Conservation (phyloP, 2,113 vertebrate species). For the Spermophilus dauricus region DNA sequence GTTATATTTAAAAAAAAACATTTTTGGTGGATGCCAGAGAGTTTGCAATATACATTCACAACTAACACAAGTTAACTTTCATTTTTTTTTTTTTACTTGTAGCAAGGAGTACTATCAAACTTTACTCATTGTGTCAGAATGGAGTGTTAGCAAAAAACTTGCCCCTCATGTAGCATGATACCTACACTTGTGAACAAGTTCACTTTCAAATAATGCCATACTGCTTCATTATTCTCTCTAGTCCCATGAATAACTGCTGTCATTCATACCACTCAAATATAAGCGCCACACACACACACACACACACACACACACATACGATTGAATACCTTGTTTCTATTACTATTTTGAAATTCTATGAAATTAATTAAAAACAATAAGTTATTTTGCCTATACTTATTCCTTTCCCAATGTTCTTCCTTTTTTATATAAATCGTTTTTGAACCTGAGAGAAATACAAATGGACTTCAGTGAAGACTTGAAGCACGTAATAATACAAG, state of each 20-base stretch:
- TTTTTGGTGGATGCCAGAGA: no score
- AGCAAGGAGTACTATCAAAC: constrained; percentile 92
- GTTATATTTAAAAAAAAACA: no score
- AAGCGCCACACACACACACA: no score
- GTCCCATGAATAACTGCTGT: no score
- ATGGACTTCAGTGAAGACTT: neutral
- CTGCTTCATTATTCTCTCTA: no score
- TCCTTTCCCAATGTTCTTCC: neutral
- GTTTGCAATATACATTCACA: no score
- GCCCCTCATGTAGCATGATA: constrained; percentile 93
- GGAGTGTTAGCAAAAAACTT: constrained; percentile 92
- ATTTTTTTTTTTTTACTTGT: constrained; percentile 83
- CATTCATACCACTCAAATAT: no score
- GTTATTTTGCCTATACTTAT: neutral
- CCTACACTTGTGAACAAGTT: constrained; percentile 91
- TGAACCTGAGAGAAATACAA: neutral
- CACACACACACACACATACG: no score
- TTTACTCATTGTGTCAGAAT: constrained; percentile 90
- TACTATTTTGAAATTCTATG: neutral
- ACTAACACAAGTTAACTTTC: no score
- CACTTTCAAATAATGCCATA: no score
- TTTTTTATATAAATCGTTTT: neutral
- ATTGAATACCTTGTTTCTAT: neutral
- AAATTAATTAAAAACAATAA: neutral
- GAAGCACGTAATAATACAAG: neutral